These are phyloP conservation scores for Vimba vimba DNA, from an alignment of 2,113 vertebrate genomes.

Conservation along the genomic window DNA sequence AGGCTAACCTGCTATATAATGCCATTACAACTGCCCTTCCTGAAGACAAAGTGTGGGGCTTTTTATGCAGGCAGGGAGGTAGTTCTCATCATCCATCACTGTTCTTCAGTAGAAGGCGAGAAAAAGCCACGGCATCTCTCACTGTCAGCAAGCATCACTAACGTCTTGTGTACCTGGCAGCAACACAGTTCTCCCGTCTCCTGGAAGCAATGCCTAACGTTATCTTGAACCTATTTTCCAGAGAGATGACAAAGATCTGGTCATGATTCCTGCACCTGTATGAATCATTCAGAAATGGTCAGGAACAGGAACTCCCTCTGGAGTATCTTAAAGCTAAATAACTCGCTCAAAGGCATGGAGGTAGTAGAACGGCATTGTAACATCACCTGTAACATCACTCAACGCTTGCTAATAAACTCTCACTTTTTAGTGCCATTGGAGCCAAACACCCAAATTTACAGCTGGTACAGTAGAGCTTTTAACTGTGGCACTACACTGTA, in stretches of 20 bases:
- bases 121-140: slow-evolving; percentile 38
- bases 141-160: slow-evolving; percentile 14
- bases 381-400: background rate
- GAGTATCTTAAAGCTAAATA: background rate
- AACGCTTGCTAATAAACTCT: background rate
- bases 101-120: slow-evolving; percentile 18
- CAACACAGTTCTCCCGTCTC: slow-evolving; percentile 23
- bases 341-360: background rate
- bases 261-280: slow-evolving; percentile 22
- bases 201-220: background rate
- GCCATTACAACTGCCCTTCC: slow-evolving; percentile 22
- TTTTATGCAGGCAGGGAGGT: slow-evolving; percentile 15
- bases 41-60: slow-evolving; percentile 32
- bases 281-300: background rate
- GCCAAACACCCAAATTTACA: background rate
- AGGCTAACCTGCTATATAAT: slow-evolving; percentile 39
- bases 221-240: slow-evolving; percentile 29
- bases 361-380: background rate
- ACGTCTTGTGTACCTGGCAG: slow-evolving; percentile 38
- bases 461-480: background rate
- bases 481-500: background rate
- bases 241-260: slow-evolving; percentile 11
- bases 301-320: background rate
- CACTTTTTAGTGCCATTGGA: slow-evolving; percentile 2
- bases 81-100: slow-evolving; percentile 52